A percentile compares a stretch with the other conserved stretches of the same genome.
Conservation (phyloP, 2,888 invertebrate genomes). For the Sabatieria punctata region DNA sequence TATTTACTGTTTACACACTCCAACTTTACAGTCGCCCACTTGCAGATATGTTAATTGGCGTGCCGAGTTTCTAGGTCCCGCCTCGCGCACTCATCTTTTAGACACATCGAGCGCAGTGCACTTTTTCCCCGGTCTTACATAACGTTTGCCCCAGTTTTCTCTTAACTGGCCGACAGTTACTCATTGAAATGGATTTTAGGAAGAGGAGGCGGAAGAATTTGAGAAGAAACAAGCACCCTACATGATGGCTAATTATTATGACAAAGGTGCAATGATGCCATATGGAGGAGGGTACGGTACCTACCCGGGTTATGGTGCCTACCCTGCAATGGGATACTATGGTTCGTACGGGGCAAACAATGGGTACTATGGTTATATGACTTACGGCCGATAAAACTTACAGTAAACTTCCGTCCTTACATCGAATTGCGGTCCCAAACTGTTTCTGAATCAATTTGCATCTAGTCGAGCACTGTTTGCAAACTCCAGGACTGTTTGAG, state of each 20-base stretch:
- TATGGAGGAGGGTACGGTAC: slow-evolving; percentile 10
- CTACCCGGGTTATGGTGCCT: slow-evolving; percentile 15
- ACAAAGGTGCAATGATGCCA: slow-evolving; percentile 15
- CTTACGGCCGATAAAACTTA: slow-evolving; percentile 21
- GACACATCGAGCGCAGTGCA: too few species aligned
- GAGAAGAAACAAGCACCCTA: slow-evolving; percentile 24
- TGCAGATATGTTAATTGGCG: too few species aligned
- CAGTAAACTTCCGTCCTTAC: too few species aligned
- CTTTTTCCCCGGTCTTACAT: not conserved
- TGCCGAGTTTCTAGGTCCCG: too few species aligned
- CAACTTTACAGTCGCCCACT: too few species aligned
- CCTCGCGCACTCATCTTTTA: too few species aligned
- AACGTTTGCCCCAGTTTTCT: not conserved
- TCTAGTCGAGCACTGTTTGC: too few species aligned
- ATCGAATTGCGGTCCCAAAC: too few species aligned
- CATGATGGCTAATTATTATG: slow-evolving; percentile 19
- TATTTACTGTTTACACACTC: too few species aligned
- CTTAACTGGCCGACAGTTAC: too few species aligned
- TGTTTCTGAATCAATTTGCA: too few species aligned
- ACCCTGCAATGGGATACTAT: slow-evolving; percentile 14
- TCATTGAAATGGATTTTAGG: slow-evolving; percentile 17
- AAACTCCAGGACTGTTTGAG: too few species aligned
- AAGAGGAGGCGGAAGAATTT: slow-evolving; percentile 20
- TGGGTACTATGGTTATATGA: slow-evolving; percentile 19
- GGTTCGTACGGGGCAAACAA: slow-evolving; percentile 2